A percentile compares a stretch with the other conserved stretches of the same genome.
Evolutionary conservation across 1,140 invertebrate genomes (phyloP).

Genomic region (Daktulosphaira vitifoliae): DNA sequence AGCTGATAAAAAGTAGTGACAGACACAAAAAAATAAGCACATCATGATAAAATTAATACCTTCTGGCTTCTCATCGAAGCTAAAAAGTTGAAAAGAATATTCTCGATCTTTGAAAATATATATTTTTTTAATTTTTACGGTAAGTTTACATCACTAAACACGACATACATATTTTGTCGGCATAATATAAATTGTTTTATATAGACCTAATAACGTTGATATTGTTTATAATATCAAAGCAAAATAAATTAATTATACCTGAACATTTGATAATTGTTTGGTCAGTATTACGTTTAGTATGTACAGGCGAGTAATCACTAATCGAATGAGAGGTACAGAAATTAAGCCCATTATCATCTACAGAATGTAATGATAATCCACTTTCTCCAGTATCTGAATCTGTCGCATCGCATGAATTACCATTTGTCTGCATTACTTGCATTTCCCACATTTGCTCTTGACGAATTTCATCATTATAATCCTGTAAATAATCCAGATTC

Average conservation of each 20-base stretch:
- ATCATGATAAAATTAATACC: no score
- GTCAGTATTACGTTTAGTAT: slow-evolving; percentile 5
- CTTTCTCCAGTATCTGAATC: slow-evolving; percentile 43
- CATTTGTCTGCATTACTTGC: slow-evolving; percentile 41
- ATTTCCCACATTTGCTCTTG: slow-evolving; percentile 79
- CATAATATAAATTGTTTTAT: no score
- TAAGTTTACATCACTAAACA: no score
- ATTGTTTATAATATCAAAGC: neutral
- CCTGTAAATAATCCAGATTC: slow-evolving; percentile 43
- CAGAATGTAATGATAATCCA: slow-evolving; percentile 43
- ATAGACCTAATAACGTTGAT: no score
- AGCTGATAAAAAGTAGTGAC: no score
- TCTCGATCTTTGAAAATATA: no score
- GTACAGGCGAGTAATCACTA: slow-evolving; percentile 16
- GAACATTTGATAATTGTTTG: slow-evolving; percentile 11
- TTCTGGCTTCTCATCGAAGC: no score
- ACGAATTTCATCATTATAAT: slow-evolving; percentile 76
- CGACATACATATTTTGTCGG: no score
- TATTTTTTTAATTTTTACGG: no score
- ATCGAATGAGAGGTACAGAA: neutral
- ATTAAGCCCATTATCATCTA: slow-evolving; percentile 14
- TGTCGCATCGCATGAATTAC: slow-evolving; percentile 39
- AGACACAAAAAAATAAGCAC: no score
- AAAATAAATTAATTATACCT: neutral
- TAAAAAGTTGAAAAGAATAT: no score